Conservation (phyloP, 2,113 vertebrate genomes). For the Strix aluco region DNA sequence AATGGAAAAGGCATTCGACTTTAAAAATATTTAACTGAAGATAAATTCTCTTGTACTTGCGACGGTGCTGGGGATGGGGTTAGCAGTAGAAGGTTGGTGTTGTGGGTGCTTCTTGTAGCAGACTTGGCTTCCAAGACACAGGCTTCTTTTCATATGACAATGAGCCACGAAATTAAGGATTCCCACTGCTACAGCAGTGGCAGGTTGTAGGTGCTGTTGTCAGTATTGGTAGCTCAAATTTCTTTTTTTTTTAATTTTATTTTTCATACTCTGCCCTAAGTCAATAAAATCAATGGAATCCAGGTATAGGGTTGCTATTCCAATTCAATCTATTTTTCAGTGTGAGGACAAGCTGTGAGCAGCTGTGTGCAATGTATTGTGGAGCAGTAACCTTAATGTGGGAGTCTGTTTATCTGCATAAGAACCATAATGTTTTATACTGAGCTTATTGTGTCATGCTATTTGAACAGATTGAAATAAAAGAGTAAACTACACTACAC, state of each 20-base stretch:
- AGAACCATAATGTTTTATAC: not conserved
- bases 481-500: not conserved
- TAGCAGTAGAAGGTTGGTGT: not conserved
- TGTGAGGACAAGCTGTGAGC: not conserved
- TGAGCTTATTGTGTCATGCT: not conserved
- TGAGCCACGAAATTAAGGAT: not conserved
- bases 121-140: not conserved
- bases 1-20: not conserved
- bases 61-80: not conserved
- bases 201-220: not conserved
- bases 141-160: not conserved
- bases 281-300: not conserved
- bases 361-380: not conserved
- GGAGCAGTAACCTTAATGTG: not conserved
- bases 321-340: not conserved
- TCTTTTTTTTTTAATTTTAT: not conserved
- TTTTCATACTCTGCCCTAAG: not conserved
- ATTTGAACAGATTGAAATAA: constrained; percentile 31
- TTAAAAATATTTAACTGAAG: not conserved
- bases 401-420: not conserved
- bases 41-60: rapidly evolving
- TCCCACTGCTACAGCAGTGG: not conserved
- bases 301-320: not conserved
- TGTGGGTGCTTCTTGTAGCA: not conserved
- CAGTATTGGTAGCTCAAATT: not conserved